Evolutionary conservation across 2,797 vertebrate species (phyloP), one percentile per base, ranked within the genome.

Genomic region (Lepus oiostolus): DNA sequence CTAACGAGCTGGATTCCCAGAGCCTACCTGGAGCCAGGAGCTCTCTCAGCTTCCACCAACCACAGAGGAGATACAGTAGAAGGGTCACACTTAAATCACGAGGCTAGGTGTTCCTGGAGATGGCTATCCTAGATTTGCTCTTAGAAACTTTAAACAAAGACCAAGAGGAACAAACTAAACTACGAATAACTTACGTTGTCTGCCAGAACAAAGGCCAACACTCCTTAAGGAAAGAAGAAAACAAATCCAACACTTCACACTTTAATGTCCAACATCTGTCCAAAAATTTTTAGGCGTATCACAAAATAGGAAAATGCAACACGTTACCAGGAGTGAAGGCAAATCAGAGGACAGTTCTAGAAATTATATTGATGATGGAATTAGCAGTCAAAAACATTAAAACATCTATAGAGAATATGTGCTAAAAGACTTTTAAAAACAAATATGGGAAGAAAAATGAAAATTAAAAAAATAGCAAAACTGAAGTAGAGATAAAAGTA

Each of bases 361-460:
- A 87, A 77, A 86, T 74, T 68, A 79, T 14, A 74, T 2, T 28
- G 76, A 83, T 65, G 62, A 24, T 75, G 24, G 60, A 75, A 80
- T 93, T 85, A 81, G 5, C 32, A 38, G 54, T 62, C n/a, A 80
- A 87, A 19, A 13, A 47, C 14, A 68, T 90, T 62, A 92, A 88
- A 90, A 50, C 65, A 50, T 0, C 22, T 75, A 63, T 24, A 38
- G 16, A 65, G 85, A 80, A 47, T 52, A 85, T 6, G 30, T 77
- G 11, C 4, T 19, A 71, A 71, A 63, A 47, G 7, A 85, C 81
- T 91, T 71, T 65, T 85, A 88, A 85, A 10, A 68, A 4, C 54
- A 60, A 80, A 71, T 85, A 70, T 88, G 50, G 35, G 38, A 13
- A 30, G n/a, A 87, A 22, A 58, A 35, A 24, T 75, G 30, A 26